Base-by-base conservation (phyloP, 2,797 vertebrate genomes). In the Lepus townsendii region DNA sequence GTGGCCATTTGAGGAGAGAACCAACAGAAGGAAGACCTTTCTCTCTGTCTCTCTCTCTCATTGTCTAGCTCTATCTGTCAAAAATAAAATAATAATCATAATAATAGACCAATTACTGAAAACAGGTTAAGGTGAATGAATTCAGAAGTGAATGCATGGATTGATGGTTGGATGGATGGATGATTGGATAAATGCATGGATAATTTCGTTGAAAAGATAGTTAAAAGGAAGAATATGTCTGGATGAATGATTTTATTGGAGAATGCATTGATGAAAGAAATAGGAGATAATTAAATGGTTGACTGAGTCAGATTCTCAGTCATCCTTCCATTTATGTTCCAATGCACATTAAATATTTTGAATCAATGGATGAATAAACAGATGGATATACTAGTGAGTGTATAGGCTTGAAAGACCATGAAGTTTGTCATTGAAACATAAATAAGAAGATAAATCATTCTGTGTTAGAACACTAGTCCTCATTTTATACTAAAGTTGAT, bases 281-380 rank as follows among this genome's bases (percentile, higher is more conserved):
- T 14, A 35, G 27, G 20, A 68, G 7, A 76, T 27, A 57, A 90
- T 79, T 47, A 1, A 1, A 47, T 54, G 13, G 6, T 8, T 83
- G 69, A 65, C 19, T 78, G 42, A 76, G 57, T 68, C 24, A 52
- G 65, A 83, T 10, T 83, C 35, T 78, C 27, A 87, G 8, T 2
- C 60, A 22, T 69, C 32, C 14, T 60, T 66, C 50, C 24, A 65
- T 32, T 84, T 83, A 92, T 27, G 13, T 69, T 80, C 22, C 52
- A 83, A 30, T 2, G 9, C 14, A 88, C 66, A 79, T 26, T 63
- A 83, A 89, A 42, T 35, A 35, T 38, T 90, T 68, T 77, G 69
- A 93, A 72, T 80, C 52, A 42, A 57, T 84, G 83, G 9, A 89
- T 47, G 17, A 90, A 68, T 72, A 12, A 93, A 85, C 50, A 83